A percentile compares a stretch with the other conserved stretches of the same genome.
Evolutionary conservation across 2,888 invertebrate species (phyloP).

Genomic region (Fissipunctia ypsillon): DNA sequence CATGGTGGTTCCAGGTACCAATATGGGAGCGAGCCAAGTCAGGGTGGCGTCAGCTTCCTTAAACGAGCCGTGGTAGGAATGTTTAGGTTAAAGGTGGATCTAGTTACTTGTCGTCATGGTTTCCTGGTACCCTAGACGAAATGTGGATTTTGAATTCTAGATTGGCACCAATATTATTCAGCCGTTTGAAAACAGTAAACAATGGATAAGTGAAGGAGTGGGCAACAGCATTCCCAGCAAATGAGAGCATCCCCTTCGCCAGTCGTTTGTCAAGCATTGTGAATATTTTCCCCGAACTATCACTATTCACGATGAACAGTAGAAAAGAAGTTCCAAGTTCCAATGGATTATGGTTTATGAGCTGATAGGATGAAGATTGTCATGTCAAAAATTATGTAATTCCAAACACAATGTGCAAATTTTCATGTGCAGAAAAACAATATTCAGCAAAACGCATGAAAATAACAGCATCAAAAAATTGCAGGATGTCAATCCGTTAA

Average conservation of each 20-base stretch:
- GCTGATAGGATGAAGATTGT: not conserved
- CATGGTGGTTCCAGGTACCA: slow-evolving; percentile 67
- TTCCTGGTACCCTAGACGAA: not conserved
- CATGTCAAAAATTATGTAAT: not conserved
- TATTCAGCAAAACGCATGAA: slow-evolving; percentile 4
- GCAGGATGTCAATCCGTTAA: slow-evolving; percentile 35
- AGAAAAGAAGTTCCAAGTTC: not conserved
- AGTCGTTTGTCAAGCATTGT: not conserved
- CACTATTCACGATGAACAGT: not conserved
- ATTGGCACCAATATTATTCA: not conserved
- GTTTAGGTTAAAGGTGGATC: slow-evolving; percentile 27
- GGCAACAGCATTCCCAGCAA: not conserved
- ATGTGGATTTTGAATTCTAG: not conserved
- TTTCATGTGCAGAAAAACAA: not conserved
- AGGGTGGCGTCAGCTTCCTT: slow-evolving; percentile 62
- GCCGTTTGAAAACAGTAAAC: not conserved
- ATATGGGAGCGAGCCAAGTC: slow-evolving; percentile 60
- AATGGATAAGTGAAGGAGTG: not conserved
- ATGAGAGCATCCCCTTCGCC: not conserved
- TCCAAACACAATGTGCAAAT: not conserved
- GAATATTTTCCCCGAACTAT: not conserved
- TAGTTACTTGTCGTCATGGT: slow-evolving; percentile 30
- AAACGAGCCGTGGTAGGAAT: slow-evolving; percentile 38
- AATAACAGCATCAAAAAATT: slow-evolving; percentile 12
- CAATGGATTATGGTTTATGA: not conserved